phyloP scores from a whole-genome alignment of 2,888 invertebrate genomes.

The Pachycephus smyrnensis region DNA sequence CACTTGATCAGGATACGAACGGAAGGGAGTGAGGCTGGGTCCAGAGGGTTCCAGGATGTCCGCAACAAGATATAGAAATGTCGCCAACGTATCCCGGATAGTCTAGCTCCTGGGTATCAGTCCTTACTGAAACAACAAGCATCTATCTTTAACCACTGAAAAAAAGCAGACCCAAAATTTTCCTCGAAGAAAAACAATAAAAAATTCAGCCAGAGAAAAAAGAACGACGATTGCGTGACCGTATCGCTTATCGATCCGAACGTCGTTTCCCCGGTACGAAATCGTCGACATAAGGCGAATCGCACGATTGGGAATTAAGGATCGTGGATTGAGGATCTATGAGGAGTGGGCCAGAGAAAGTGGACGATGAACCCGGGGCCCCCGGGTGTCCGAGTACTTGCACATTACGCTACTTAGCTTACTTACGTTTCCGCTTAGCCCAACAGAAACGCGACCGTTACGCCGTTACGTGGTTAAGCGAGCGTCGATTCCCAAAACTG shows the following conservation, averaged over 20 bases:
- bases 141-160: too few relatives aligned
- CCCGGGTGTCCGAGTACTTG: slow-evolving; percentile 22
- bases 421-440: slow-evolving; percentile 42
- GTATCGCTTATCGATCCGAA: neutral
- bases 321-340: neutral
- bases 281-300: neutral
- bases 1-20: slow-evolving; percentile 30
- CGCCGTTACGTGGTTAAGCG: too few relatives aligned
- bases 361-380: slow-evolving; percentile 56
- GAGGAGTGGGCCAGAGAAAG: slow-evolving; percentile 49
- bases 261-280: neutral
- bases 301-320: neutral
- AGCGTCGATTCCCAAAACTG: too few relatives aligned
- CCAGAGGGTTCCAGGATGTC: slow-evolving; percentile 45
- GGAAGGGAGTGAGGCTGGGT: slow-evolving; percentile 21
- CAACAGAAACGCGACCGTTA: too few relatives aligned
- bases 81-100: slow-evolving; percentile 43
- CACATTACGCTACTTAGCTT: slow-evolving; percentile 48
- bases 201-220: neutral
- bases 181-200: neutral
- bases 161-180: neutral
- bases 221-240: neutral
- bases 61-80: slow-evolving; percentile 46
- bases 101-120: too few relatives aligned
- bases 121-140: too few relatives aligned